Base-by-base conservation (phyloP, 2,797 vertebrate genomes). In the Oreochromis mossambicus region DNA sequence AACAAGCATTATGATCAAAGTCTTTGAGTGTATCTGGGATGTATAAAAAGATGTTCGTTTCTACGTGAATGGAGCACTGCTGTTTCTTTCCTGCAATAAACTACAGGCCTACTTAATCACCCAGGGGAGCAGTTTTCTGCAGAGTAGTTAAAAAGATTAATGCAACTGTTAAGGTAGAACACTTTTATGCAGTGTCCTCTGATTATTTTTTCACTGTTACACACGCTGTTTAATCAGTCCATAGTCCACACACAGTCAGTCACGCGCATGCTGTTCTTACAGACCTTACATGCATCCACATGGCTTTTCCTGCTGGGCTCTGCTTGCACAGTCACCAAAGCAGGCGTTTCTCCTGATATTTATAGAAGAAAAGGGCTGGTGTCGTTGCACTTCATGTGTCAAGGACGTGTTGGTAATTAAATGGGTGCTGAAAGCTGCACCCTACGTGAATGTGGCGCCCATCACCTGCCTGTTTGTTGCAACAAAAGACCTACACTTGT, bases 401-500 rank as follows among this genome's bases (percentile, higher is more conserved):
- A 92, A 87, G 84, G 91, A 52, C 34, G 4, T n/a, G 81, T 26
- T 68, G 77, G 79, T 90, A 92, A 95, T 94, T 93, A 90, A 86
- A 83, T 4, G 76, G 88, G 82, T 83, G 92, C 51, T 94, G 94
- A 94, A 91, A 93, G 79, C 86, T 80, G 68, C 75, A 86, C 85
- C 78, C 73, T 24, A 8, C 8, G 34, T 63, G 76, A 83, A 63
- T 5, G 41, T 41, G 4, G 58, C 6, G 12, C 56, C 85, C 85
- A 61, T 94, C 93, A 94, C 93, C 92, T 93, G 91, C 55, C 92
- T 56, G 83, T 84, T 80, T 84, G 89, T 81, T 84, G 91, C 87
- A 93, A 96, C 94, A 95, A 96, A 95, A 95, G 94, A 86, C 79
- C 85, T 26, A 29, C 86, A 79, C 87, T 84, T 38, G 81, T 88